phyloP scores from a whole-genome alignment of 2,888 invertebrate genomes.

The Parnassius smintheus region DNA sequence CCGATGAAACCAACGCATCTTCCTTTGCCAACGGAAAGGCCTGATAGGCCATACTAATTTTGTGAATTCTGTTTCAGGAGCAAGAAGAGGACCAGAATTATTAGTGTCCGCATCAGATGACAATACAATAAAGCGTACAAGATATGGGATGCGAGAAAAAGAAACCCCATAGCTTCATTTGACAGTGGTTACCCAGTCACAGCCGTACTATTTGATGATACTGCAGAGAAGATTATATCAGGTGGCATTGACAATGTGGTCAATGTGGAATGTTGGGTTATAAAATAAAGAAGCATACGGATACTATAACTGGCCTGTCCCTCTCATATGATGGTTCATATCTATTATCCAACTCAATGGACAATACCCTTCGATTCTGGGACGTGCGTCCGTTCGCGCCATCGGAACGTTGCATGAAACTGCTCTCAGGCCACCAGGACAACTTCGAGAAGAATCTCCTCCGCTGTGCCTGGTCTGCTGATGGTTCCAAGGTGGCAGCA shows the following conservation, averaged over 20 bases:
- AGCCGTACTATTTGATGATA: conserved; percentile 96
- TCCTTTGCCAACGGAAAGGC: too few species aligned
- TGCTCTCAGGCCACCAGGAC: conserved; percentile 96
- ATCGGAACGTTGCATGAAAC: conserved; percentile 94
- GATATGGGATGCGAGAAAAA: conserved; percentile 96
- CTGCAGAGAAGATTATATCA: conserved; percentile 95
- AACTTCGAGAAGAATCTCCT: conserved; percentile 98
- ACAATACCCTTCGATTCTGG: conserved; percentile 97
- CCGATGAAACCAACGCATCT: too few species aligned
- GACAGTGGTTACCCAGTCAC: conserved; percentile 90
- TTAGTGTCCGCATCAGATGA: conserved; percentile 98
- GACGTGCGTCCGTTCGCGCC: conserved; percentile 98
- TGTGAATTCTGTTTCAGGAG: too few species aligned
- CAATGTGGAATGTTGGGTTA: too few species aligned
- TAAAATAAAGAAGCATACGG: too few species aligned
- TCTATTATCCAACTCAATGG: conserved; percentile 97
- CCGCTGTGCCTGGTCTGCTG: conserved; percentile 95
- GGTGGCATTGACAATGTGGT: conserved; percentile 98
- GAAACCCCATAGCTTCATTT: conserved; percentile 87
- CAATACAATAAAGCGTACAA: conserved; percentile 91
- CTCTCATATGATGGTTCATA: conserved; percentile 93
- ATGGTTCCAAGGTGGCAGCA: conserved; percentile 90
- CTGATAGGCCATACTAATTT: too few species aligned
- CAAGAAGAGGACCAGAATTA: conserved; percentile 93
- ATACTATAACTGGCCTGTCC: conserved; percentile 77